Evolutionary conservation across 35 echinoderm and acorn worm genomes (phyloP).

Genomic region (Patiria miniata): DNA sequence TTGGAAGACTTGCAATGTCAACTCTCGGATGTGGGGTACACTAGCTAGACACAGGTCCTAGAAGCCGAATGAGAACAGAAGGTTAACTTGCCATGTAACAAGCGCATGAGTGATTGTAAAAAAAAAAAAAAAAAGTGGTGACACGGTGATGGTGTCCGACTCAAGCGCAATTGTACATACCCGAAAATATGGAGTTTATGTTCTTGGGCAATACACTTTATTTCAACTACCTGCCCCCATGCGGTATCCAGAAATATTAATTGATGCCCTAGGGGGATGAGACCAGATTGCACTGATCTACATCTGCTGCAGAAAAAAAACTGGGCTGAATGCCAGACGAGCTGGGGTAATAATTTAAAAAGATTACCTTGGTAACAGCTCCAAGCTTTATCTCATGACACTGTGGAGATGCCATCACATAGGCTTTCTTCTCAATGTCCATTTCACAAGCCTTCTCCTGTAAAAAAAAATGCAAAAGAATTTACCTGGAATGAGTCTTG

Average conservation of each 20-base stretch:
- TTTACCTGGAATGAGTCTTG: not conserved
- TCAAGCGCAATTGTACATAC: not conserved
- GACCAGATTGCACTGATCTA: too few species aligned
- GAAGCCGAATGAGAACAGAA: not conserved
- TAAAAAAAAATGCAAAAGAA: not conserved
- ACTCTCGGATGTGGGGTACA: conserved; percentile 39
- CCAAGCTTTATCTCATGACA: conserved; percentile 52
- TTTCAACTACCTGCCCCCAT: not conserved
- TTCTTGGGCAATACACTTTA: too few species aligned
- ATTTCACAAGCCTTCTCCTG: not conserved
- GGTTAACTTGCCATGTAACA: not conserved
- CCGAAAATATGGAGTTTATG: not conserved
- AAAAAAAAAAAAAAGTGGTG: not conserved
- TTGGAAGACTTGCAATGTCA: conserved; percentile 59
- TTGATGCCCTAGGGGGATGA: not conserved
- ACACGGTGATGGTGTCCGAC: not conserved
- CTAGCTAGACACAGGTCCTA: conserved; percentile 73
- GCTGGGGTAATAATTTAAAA: too few species aligned
- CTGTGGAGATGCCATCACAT: conserved; percentile 81
- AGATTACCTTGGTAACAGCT: conserved; percentile 37
- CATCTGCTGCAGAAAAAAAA: too few species aligned
- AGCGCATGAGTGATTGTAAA: not conserved
- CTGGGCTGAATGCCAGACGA: too few species aligned
- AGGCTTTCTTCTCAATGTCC: not conserved
- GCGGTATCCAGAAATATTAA: not conserved